Percentiles rank a stretch among this genome's conserved stretches.
These are phyloP conservation scores for Pachycephus smyrnensis DNA, from an alignment of 2,888 invertebrate species.

Conservation along the genomic window DNA sequence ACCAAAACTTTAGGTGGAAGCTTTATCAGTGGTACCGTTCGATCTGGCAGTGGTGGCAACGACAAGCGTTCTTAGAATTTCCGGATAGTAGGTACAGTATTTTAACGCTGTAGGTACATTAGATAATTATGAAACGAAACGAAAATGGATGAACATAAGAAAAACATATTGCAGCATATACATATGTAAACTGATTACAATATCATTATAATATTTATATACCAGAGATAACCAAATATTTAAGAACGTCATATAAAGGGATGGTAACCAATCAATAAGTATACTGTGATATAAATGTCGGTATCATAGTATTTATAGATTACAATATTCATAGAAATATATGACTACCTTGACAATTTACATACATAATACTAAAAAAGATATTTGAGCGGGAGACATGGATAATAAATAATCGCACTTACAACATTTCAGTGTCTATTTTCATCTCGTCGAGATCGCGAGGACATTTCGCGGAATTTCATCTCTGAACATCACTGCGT, in stretches of 20 bases:
- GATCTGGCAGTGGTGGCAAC: background rate
- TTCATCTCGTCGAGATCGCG: background rate
- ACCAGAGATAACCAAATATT: background rate
- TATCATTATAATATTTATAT: background rate
- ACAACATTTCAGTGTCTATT: background rate
- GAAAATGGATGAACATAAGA: background rate
- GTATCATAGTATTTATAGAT: background rate
- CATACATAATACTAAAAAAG: background rate
- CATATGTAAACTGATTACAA: background rate
- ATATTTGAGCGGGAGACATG: background rate
- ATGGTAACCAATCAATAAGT: background rate
- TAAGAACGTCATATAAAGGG: background rate
- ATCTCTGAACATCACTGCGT: background rate
- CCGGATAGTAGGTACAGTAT: background rate
- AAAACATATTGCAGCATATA: background rate
- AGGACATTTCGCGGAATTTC: background rate
- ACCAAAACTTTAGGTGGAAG: background rate
- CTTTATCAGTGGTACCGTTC: background rate
- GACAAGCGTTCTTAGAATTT: background rate
- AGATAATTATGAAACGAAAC: background rate
- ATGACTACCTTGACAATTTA: background rate
- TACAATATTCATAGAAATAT: background rate
- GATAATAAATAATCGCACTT: background rate
- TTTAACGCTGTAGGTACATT: background rate
- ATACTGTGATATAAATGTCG: background rate